Conservation (phyloP, 2,113 vertebrate species). For the Chaetops frenatus region DNA sequence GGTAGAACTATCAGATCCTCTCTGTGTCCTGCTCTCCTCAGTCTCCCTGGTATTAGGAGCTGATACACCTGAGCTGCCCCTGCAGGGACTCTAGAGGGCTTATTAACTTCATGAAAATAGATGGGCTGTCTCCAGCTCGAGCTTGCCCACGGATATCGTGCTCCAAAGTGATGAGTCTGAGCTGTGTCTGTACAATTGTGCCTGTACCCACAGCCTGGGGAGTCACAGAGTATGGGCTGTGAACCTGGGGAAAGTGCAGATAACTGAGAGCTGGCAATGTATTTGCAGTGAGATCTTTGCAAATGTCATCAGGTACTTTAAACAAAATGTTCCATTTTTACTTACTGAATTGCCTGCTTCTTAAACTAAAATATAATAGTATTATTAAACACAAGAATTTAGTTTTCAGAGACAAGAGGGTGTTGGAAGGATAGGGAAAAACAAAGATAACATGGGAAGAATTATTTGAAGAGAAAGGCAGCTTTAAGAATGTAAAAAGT, state of each 20-base stretch:
- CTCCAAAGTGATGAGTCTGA: background rate
- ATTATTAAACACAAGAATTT: background rate
- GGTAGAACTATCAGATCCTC: background rate
- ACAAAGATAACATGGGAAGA: background rate
- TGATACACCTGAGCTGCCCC: background rate
- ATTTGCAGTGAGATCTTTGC: background rate
- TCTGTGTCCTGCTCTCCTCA: background rate
- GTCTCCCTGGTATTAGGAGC: background rate
- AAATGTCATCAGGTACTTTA: background rate
- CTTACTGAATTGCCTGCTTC: background rate
- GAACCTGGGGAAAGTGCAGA: background rate
- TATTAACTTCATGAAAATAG: background rate
- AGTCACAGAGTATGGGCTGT: background rate
- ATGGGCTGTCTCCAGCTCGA: background rate
- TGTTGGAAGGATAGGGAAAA: background rate
- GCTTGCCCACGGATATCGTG: background rate
- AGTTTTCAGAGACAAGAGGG: background rate
- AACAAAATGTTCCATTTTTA: background rate
- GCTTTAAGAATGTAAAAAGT: background rate
- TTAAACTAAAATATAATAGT: background rate
- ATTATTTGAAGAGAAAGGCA: background rate
- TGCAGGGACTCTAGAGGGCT: background rate
- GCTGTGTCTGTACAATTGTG: background rate
- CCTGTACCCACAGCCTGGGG: background rate
- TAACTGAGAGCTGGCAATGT: background rate